Conservation (phyloP, 2,797 vertebrate genomes). For the Cossypha dichroa region DNA sequence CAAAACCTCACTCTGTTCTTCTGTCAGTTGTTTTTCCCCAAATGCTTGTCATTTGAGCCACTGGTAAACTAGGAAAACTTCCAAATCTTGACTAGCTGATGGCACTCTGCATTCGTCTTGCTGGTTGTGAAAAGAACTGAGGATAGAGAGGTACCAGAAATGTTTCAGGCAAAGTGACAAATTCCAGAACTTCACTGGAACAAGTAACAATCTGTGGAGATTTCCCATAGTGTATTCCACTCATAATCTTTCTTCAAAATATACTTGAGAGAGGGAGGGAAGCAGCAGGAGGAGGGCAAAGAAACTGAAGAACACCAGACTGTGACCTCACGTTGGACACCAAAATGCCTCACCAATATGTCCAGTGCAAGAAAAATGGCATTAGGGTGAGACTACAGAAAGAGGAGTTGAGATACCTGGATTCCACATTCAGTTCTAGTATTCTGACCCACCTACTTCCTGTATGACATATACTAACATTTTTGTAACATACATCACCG, state of each 20-base stretch:
- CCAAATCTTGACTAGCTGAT: not conserved
- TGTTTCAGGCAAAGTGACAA: not conserved
- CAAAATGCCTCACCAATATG: not conserved
- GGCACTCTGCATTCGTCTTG: not conserved
- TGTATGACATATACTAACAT: not conserved
- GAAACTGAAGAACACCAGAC: not conserved
- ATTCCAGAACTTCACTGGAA: not conserved
- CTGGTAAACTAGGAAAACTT: not conserved
- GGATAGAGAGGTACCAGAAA: not conserved
- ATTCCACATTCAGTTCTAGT: not conserved
- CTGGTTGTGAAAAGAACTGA: not conserved
- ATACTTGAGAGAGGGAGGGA: not conserved
- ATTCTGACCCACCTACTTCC: not conserved
- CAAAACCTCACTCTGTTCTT: not conserved
- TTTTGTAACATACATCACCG: not conserved
- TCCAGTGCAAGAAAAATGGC: not conserved
- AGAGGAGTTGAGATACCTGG: not conserved
- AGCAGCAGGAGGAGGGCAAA: not conserved
- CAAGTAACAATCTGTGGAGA: not conserved
- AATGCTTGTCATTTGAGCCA: not conserved
- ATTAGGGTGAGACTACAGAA: not conserved
- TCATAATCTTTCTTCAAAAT: not conserved
- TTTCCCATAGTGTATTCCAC: not conserved
- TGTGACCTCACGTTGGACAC: not conserved
- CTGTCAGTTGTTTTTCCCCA: not conserved